Percentiles rank a stretch among this genome's conserved stretches.
These are phyloP conservation scores for Drosophila kambysellisi DNA, from an alignment of 2,888 invertebrate species.

Conservation along the genomic window DNA sequence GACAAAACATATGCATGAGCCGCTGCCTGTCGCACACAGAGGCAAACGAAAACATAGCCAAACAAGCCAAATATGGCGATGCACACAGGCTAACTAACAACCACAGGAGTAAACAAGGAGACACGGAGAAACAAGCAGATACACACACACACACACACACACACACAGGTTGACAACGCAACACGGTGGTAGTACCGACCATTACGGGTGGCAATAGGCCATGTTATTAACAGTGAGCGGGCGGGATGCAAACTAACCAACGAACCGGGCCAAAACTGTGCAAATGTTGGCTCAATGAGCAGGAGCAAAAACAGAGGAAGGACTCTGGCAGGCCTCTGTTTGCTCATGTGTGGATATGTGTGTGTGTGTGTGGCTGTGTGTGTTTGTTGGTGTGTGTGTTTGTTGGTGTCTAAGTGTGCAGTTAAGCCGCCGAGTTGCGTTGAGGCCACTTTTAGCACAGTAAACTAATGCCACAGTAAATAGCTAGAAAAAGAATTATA, in stretches of 20 bases:
- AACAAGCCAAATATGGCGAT: constrained; percentile 49
- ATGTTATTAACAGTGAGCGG: constrained; percentile 69
- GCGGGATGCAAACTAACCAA: constrained; percentile 31
- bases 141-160: constrained; percentile 10
- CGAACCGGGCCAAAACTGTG: constrained; percentile 68
- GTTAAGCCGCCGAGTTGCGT: constrained; percentile 26
- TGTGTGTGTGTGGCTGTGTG: constrained; percentile 13
- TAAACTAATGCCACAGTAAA: constrained; percentile 71
- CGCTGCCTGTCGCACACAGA: constrained; percentile 24
- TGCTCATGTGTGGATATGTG: constrained; percentile 16
- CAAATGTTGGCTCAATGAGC: constrained; percentile 67
- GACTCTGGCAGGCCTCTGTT: constrained; percentile 32
- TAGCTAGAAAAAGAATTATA: constrained; percentile 33
- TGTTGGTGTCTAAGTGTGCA: constrained; percentile 25
- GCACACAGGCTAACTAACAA: constrained; percentile 65
- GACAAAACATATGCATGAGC: constrained; percentile 62
- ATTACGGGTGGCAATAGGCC: constrained; percentile 76
- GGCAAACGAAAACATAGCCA: constrained; percentile 66
- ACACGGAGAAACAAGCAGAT: constrained; percentile 13
- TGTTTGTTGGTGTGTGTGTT: not conserved
- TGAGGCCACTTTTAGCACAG: constrained; percentile 56
- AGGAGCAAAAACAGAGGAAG: constrained; percentile 19
- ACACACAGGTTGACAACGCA: constrained; percentile 47
- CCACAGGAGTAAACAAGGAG: constrained; percentile 66
- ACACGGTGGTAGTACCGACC: constrained; percentile 45